Evolutionary conservation across 2,113 vertebrate genomes (phyloP), one percentile per base, ranked within the genome.

Genomic region (Leptobrachium leishanense): DNA sequence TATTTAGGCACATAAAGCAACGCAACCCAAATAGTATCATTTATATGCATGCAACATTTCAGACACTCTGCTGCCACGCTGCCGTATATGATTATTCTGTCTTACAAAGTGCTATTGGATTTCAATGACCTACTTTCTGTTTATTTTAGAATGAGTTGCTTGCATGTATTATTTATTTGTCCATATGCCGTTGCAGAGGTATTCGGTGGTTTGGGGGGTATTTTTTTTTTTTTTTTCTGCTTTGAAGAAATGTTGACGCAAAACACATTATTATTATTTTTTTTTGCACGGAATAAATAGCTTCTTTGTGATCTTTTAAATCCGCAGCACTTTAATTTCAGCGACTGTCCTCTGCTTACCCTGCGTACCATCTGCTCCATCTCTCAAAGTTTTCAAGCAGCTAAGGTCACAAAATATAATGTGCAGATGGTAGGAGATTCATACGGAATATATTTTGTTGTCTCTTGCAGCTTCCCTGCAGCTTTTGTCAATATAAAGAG

Each of bases 221-320:
- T 31, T 31, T 31, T 31, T 31, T 31, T 59, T 59, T 8, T 59
- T 10, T 57, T 57, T 72, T 57, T 72, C 20, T 72, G 40, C 55
- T 72, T 72, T 53, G 53, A 57, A 72, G 12, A 57, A 42, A 72
- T 72, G 54, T 57, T 57, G 54, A 72, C 57, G 71, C 71, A 72
- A 8, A 72, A 72, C 55, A 72, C 20, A 31, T 31, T 31, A 31
- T 31, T 31, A 31, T 31, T 31, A 31, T 59, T 72, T 59, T 59
- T 59, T 59, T 11, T 72, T n/a, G 12, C 13, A 43, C 9, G 39
- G 53, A 72, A 72, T 57, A n/a, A 57, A 59, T 8, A 68, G 41
- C 31, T 59, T 59, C 13, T 59, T 59, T 59, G 6, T 59, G 55
- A 59, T 59, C 55, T 59, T 59, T 31, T 59, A 59, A 59, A 59